A percentile compares a stretch with the other conserved stretches of the same genome.
Evolutionary conservation across 2,797 vertebrate species (phyloP).

Genomic region (Alauda arvensis): DNA sequence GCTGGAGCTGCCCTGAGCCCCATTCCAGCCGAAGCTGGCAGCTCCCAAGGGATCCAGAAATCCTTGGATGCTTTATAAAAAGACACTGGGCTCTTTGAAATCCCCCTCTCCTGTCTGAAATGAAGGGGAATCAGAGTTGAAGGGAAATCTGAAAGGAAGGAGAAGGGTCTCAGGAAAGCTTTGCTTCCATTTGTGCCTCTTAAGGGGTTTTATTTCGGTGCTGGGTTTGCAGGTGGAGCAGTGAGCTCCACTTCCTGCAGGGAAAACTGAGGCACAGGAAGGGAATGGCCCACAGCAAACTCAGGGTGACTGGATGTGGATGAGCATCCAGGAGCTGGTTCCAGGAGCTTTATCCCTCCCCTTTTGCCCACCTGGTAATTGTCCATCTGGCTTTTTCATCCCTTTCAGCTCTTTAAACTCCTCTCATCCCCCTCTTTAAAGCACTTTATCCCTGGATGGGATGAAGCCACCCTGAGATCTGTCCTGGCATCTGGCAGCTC

Average conservation of each 20-base stretch:
- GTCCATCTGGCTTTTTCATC: neutral
- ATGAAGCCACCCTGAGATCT: neutral
- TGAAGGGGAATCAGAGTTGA: neutral
- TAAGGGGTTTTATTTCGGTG: neutral
- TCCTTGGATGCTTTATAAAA: neutral
- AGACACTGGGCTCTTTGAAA: neutral
- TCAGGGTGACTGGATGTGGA: neutral
- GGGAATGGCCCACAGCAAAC: neutral
- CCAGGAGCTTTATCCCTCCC: neutral
- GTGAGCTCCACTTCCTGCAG: accelerated
- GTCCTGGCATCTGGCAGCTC: neutral
- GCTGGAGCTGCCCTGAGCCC: neutral
- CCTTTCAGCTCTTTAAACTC: neutral
- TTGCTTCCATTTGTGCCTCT: neutral
- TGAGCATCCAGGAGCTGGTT: neutral
- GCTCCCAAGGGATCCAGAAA: neutral
- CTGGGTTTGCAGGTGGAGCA: neutral
- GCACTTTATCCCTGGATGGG: neutral
- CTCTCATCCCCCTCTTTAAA: neutral
- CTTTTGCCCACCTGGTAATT: neutral
- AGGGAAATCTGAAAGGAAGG: neutral
- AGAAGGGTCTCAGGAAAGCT: neutral
- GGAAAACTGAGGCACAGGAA: neutral
- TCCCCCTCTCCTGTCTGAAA: neutral
- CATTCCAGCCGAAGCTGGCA: neutral